phyloP scores from a whole-genome alignment of 2,797 vertebrate species.

The Vireo griseus region DNA sequence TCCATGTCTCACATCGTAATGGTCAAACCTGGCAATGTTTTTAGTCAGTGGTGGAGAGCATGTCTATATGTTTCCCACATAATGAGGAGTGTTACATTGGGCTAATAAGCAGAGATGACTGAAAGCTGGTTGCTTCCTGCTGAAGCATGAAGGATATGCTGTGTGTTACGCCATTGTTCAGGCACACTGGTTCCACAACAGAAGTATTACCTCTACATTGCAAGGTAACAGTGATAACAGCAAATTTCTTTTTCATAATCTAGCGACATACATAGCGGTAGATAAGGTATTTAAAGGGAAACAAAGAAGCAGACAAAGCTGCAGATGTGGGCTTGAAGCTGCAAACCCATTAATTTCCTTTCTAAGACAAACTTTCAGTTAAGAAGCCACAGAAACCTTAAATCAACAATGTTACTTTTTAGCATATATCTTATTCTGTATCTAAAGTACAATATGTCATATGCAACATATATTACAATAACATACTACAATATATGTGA shows the following conservation, averaged over 20 bases:
- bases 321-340: not conserved
- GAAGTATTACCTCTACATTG: not conserved
- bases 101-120: not conserved
- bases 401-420: not conserved
- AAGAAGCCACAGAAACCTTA: not conserved
- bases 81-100: not conserved
- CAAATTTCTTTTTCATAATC: not conserved
- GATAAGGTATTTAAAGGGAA: not conserved
- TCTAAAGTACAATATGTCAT: not conserved
- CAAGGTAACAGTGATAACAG: not conserved
- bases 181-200: not conserved
- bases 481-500: not conserved
- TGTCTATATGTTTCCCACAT: not conserved
- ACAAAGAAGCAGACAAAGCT: not conserved
- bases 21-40: not conserved
- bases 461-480: not conserved
- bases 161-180: not conserved
- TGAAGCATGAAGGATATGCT: not conserved
- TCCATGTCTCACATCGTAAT: not conserved
- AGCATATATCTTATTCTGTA: not conserved
- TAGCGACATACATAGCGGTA: not conserved
- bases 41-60: not conserved
- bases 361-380: not conserved
- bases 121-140: not conserved
- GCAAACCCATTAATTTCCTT: not conserved